Evolutionary conservation across 2,113 vertebrate species (phyloP).

Genomic region (Amblyornis subalaris): DNA sequence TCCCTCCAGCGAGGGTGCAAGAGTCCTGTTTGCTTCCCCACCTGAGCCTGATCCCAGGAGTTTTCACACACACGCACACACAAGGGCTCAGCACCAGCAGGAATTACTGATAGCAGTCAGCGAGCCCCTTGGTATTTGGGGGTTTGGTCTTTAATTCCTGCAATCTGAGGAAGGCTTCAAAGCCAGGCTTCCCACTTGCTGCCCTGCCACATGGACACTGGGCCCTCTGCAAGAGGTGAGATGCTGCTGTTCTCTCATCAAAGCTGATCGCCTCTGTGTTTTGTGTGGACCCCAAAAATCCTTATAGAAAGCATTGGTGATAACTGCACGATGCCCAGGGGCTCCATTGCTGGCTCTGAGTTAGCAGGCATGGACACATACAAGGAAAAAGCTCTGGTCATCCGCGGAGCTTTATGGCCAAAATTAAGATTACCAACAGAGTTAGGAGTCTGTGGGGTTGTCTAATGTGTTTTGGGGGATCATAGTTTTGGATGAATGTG

Average conservation of each 20-base stretch:
- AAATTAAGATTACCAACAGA: not conserved
- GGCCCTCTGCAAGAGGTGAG: not conserved
- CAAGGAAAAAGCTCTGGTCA: not conserved
- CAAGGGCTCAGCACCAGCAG: not conserved
- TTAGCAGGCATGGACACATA: not conserved
- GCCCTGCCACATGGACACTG: not conserved
- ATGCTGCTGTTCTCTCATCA: not conserved
- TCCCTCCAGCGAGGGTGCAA: not conserved
- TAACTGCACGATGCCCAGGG: not conserved
- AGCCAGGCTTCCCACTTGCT: not conserved
- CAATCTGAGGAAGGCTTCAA: not conserved
- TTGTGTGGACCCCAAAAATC: not conserved
- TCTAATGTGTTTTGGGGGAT: not conserved
- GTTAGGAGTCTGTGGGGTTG: not conserved
- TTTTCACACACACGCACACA: not conserved
- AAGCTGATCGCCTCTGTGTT: not conserved
- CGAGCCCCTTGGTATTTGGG: fast-evolving
- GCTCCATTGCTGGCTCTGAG: not conserved
- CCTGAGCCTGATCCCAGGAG: not conserved
- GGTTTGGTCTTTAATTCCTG: not conserved
- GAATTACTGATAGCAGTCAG: not conserved
- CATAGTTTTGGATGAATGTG: not conserved
- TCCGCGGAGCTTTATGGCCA: not conserved
- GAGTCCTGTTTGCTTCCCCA: not conserved
- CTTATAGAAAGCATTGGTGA: not conserved